Percentiles rank a stretch among this genome's conserved stretches.
phyloP scores from a whole-genome alignment of 1,140 invertebrate genomes.

The Pseudachorutes palmiensis region DNA sequence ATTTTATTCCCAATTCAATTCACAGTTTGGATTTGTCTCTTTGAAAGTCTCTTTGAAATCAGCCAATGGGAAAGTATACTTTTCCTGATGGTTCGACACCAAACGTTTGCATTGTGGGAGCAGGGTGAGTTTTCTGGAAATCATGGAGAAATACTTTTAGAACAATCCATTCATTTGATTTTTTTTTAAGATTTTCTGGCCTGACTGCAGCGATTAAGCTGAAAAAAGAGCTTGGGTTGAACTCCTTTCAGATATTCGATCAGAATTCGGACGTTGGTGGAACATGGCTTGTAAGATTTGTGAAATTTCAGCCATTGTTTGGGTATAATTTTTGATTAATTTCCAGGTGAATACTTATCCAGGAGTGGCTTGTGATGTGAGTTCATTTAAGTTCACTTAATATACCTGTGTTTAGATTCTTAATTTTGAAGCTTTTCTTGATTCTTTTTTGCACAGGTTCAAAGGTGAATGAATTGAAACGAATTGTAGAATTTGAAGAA shows the following conservation, averaged over 20 bases:
- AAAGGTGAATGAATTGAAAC: no score
- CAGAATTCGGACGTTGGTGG: constrained; percentile 26
- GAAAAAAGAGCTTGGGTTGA: constrained; percentile 15
- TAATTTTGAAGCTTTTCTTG: background rate
- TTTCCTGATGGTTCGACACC: constrained; percentile 8
- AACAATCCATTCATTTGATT: background rate
- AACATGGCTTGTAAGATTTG: constrained; percentile 28
- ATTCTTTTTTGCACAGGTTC: background rate
- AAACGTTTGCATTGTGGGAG: constrained; percentile 15
- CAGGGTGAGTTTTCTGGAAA: constrained; percentile 9
- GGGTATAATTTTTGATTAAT: background rate
- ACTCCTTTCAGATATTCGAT: constrained; percentile 19
- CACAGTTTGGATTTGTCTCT: no score
- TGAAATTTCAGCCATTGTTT: background rate
- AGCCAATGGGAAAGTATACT: constrained; percentile 1
- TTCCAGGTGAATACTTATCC: constrained; percentile 19
- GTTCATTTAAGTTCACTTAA: background rate
- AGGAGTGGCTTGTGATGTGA: constrained; percentile 3
- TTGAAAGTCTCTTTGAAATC: no score
- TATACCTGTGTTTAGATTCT: no score
- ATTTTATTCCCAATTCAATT: no score
- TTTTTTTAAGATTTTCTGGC: constrained; percentile 24
- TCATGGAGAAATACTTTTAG: background rate
- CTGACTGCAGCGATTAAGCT: constrained; percentile 24
- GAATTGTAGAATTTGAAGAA: no score